Conservation (phyloP, 2,888 invertebrate genomes). For the Tipula helvola region DNA sequence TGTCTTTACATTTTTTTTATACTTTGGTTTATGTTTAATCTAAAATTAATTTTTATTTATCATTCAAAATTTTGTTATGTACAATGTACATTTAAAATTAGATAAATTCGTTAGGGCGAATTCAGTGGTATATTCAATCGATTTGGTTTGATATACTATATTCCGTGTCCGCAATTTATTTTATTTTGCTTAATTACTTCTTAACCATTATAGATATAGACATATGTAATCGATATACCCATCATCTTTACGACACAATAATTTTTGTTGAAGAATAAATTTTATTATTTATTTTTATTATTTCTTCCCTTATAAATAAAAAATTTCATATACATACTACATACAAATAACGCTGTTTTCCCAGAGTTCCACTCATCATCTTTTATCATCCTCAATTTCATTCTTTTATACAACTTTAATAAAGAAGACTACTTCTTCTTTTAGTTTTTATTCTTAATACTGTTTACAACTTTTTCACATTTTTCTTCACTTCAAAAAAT, state of each 20-base stretch:
- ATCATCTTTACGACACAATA: neutral
- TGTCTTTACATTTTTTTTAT: neutral
- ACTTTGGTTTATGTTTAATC: neutral
- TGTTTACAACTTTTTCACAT: neutral
- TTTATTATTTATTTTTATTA: neutral
- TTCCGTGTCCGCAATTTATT: neutral
- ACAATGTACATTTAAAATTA: neutral
- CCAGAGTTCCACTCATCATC: neutral
- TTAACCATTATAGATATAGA: neutral
- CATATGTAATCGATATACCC: neutral
- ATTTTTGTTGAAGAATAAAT: neutral
- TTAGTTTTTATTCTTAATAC: neutral
- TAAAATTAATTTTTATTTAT: conserved; percentile 4
- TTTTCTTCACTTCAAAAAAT: neutral
- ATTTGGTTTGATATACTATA: neutral
- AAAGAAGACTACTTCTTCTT: neutral
- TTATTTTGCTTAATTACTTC: neutral
- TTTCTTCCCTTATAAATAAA: neutral
- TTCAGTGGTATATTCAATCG: neutral
- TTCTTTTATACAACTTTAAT: neutral
- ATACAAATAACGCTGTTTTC: neutral
- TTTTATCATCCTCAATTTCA: neutral
- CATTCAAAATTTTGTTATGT: neutral
- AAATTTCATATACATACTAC: too few relatives aligned
- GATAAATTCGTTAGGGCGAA: neutral